Evolutionary conservation across 2,888 invertebrate species (phyloP), one percentile per base, ranked within the genome.

Genomic region (Hypomecis punctinalis): DNA sequence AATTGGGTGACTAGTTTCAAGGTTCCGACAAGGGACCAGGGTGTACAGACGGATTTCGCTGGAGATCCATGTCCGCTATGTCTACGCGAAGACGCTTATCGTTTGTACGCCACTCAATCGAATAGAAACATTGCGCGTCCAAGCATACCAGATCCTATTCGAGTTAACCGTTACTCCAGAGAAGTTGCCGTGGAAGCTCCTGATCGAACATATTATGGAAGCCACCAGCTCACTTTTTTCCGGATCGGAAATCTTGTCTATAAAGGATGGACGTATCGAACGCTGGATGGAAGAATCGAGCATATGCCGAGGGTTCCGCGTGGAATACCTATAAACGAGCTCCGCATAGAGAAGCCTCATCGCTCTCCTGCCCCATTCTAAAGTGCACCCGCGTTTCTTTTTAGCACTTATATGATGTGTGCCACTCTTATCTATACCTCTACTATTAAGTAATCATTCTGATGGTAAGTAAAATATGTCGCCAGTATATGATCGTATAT

Each of bases 111-210:
- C 6, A 23, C 11, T n/a, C 11, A 5, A 45, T 13, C 10, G 5
- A n/a, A 3, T 4, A 5, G 35, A n/a, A 35, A 9, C 1, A 1
- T 6, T n/a, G 35, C n/a, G 23, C 5, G 23, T 23, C 56, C 56
- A 4, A 47, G 45, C 47, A 10, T 39, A 1, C 10, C 33, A 1
- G 23, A 39, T 1, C 39, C 39, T 0, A 10, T 46, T 45, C 23
- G n/a, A 0, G 3, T 10, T 8, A 47, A 47, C 6, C 1, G 8
- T 5, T 37, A 0, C 33, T 37, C 46, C 10, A 46, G 13, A n/a
- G 56, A 56, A 9, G 46, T 47, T 23, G 46, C 56, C 5, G 33
- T 56, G 0, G 56, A 56, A 37, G 45, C 37, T 8, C 56, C 56
- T 0, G 56, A 56, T 7, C 45, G 45, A 37, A 39, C 13, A 5